Base-by-base conservation (phyloP, 2,888 invertebrate genomes). In the Malthinus seriepunctatus region DNA sequence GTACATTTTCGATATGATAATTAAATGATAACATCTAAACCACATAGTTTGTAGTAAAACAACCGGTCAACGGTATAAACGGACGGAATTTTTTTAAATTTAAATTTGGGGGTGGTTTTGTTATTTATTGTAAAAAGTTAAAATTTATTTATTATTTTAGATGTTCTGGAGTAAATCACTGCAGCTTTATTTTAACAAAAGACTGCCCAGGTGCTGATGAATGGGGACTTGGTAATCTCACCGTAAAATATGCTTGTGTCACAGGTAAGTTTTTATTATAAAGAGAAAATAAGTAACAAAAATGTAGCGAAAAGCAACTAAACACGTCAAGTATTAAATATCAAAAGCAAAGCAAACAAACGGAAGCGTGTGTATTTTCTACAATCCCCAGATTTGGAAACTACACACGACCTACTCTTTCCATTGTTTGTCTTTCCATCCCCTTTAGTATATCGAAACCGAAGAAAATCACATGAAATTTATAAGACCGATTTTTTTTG, bases 81-180 rank as follows among this genome's bases (percentile, higher is more conserved):
- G 23, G 5, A 23, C 23, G 23, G 2, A 23, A 23, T 34, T 10
- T 34, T 34, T 34, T 46, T 31, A 46, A 32, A 23, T 2, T 23
- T 3, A 23, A 23, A 23, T 23, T 23, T 23, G 23, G 5, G 23
- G 23, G 23, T 23, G 2, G 23, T 2, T 23, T 23, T 23, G 5
- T 23, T 23, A 2, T 15, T 14, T 23, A 37, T 49, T 49, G 14
- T 3, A n/a, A 31, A 31, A 23, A 23, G 44, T 44, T 44, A 6
- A 12, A 44, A n/a, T 52, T 33, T 32, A 23, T 8, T 33, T 14
- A n/a, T 51, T 37, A 76, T 76, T 83, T 1, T 82, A 90, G 90
- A 74, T 90, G 90, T 77, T 87, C 89, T 5, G 90, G 90, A 0
- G 85, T 86, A 59, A 88, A 88, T 69, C 87, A 89, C 72, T 90